A percentile compares a stretch with the other conserved stretches of the same genome.
phyloP scores from a whole-genome alignment of 2,113 vertebrate species.

The Myiopsitta monachus region DNA sequence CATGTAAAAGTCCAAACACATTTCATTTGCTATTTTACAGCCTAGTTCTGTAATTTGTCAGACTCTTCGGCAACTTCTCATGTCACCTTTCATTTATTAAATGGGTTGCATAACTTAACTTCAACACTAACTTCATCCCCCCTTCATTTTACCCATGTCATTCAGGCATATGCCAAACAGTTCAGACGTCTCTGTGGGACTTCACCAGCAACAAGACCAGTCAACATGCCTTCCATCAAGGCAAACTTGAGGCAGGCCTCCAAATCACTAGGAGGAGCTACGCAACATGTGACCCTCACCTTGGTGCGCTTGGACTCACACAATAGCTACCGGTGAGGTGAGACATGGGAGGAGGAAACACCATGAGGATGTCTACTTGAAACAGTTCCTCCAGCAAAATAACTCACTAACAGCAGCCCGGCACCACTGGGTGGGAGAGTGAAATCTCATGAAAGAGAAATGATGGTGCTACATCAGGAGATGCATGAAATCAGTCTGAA shows the following conservation, averaged over 20 bases:
- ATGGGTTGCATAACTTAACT: neutral
- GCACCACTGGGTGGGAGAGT: neutral
- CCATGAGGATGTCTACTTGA: fast-evolving
- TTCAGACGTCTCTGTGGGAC: neutral
- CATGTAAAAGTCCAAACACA: neutral
- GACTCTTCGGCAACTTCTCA: neutral
- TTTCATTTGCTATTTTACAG: neutral
- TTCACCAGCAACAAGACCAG: neutral
- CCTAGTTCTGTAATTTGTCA: neutral
- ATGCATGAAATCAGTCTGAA: neutral
- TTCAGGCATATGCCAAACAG: neutral
- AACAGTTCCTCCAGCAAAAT: fast-evolving
- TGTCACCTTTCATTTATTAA: neutral
- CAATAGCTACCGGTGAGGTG: neutral
- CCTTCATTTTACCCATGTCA: neutral
- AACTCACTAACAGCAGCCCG: neutral
- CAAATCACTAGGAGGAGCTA: neutral
- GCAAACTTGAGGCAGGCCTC: neutral
- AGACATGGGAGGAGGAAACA: neutral
- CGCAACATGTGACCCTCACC: neutral
- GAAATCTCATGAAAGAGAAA: neutral
- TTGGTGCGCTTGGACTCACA: neutral
- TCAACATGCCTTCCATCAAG: neutral
- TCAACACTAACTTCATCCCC: neutral
- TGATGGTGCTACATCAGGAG: neutral